phyloP scores from a whole-genome alignment of 2,113 vertebrate genomes.

The Myiopsitta monachus region DNA sequence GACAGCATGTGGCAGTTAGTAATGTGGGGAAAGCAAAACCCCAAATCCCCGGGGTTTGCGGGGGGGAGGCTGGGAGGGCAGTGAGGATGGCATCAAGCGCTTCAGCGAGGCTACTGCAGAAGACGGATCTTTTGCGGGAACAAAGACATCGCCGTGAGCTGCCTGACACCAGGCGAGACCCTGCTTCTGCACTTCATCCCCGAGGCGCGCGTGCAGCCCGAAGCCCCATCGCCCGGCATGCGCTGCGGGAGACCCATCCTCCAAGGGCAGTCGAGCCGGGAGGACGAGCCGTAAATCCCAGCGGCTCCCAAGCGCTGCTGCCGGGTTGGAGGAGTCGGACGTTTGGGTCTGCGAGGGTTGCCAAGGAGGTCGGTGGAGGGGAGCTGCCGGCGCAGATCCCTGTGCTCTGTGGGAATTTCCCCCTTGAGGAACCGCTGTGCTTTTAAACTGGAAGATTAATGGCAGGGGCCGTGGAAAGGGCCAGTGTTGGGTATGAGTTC shows the following conservation, averaged over 20 bases:
- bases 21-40: background rate
- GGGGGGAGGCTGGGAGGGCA: background rate
- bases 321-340: fast-evolving
- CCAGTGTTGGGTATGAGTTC: background rate
- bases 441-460: slow-evolving; percentile 17
- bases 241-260: background rate
- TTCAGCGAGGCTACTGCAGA: background rate
- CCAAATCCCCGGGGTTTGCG: background rate
- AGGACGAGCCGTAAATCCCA: background rate
- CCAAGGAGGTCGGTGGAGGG: background rate
- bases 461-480: slow-evolving; percentile 40
- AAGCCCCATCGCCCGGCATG: fast-evolving
- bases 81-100: background rate
- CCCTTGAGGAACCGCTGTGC: background rate
- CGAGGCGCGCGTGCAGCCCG: fast-evolving
- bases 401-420: slow-evolving; percentile 35
- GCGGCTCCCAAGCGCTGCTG: background rate
- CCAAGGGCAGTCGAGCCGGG: fast-evolving
- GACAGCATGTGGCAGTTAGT: background rate
- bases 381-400: background rate
- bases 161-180: background rate
- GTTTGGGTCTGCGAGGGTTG: background rate
- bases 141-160: background rate
- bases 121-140: background rate
- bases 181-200: background rate